Evolutionary conservation across 2,797 vertebrate species (phyloP), one percentile per base, ranked within the genome.

Genomic region (Crypturellus tataupa): DNA sequence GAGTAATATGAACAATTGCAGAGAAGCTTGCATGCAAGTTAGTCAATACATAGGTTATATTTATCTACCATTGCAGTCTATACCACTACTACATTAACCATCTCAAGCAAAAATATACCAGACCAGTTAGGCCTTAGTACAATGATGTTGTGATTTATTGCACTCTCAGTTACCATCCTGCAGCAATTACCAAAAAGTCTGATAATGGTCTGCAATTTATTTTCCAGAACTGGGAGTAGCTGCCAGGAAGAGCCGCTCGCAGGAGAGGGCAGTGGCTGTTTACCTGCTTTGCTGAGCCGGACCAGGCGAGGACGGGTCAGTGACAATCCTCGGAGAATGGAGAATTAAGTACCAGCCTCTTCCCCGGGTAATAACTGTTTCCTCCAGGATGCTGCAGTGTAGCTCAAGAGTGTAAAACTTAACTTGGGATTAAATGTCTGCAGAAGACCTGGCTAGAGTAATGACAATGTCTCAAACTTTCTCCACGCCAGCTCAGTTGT

Each of bases 121-220:
- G 85, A 84, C 77, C 37, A 29, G 85, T 94, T 93, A 78, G 89
- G 91, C 78, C 77, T 75, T 86, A 46, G 77, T 73, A 49, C 95
- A 91, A 94, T 77, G 93, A 90, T 94, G 94, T 20, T 91, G 95
- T 96, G 95, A 96, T 96, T 95, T 95, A 91, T 89, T 94, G 58
- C 56, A 11, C 77, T 87, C 80, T 73, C 60, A 3, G 4, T 86
- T 95, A 84, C 83, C 87, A 88, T 94, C 77, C 94, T 94, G 75
- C 68, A 91, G 89, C 95, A 96, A 94, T 96, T 95, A 96, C 94
- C 75, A 95, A 91, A 94, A 94, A 87, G 93, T 80, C 82, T 94
- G 94, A 96, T 97, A 96, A 96, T 95, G 93, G 92, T 94, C 71
- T 95, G 87, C 89, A 88, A 85, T 96, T 95, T 96, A 85, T 95